Conservation (phyloP, 2,113 vertebrate genomes). For the Pithys albifrons region DNA sequence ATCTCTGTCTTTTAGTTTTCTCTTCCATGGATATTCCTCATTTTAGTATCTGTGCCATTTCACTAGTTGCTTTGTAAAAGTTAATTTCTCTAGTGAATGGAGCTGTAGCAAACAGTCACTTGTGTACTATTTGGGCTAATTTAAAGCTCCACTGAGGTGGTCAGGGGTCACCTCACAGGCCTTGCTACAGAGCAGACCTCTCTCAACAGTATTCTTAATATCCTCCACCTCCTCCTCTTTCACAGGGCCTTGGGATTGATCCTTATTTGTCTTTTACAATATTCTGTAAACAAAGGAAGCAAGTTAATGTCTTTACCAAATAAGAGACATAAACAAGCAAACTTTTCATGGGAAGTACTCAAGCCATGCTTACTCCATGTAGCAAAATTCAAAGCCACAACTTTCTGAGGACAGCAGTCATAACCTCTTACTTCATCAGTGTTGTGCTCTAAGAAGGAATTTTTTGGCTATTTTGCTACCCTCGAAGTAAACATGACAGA, state of each 20-base stretch:
- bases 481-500: constrained; percentile 56
- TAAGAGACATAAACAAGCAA: not conserved
- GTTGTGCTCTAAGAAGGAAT: not conserved
- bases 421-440: not conserved
- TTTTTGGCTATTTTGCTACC: constrained; percentile 7
- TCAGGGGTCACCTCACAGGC: not conserved
- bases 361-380: not conserved
- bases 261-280: not conserved
- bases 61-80: not conserved
- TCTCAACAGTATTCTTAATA: not conserved
- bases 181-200: not conserved
- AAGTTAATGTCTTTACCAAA: not conserved
- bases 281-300: not conserved
- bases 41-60: not conserved
- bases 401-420: not conserved
- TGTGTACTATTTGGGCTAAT: not conserved
- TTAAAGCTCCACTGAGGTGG: not conserved
- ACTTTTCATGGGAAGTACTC: not conserved
- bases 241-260: not conserved
- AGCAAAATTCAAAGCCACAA: not conserved
- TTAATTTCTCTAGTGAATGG: not conserved
- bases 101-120: not conserved
- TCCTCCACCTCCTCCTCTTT: not conserved
- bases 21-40: not conserved
- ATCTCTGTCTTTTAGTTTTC: not conserved